Evolutionary conservation across 2,797 vertebrate genomes (phyloP).

Genomic region (Capromys pilorides): DNA sequence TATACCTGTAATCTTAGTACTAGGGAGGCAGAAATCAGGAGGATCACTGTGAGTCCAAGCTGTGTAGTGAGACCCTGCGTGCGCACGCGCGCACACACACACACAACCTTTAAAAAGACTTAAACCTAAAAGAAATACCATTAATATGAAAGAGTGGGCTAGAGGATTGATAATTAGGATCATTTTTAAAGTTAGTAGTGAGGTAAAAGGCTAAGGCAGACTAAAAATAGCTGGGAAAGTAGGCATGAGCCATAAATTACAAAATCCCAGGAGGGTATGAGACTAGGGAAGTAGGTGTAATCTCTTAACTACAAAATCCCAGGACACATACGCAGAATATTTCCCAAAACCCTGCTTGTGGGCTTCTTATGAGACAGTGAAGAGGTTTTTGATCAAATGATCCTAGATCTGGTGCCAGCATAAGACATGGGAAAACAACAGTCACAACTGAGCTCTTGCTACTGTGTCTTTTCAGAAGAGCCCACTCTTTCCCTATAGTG

Average conservation of each 20-base stretch:
- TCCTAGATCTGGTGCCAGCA: background rate
- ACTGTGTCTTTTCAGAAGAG: background rate
- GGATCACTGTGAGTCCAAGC: no score
- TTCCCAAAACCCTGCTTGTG: background rate
- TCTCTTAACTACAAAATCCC: background rate
- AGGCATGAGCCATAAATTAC: background rate
- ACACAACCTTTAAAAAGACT: background rate
- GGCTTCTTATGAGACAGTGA: background rate
- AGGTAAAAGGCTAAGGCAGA: background rate
- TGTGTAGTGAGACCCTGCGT: no score
- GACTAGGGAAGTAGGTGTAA: background rate
- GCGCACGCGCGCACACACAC: no score
- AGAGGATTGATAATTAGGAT: background rate
- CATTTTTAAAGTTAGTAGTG: background rate
- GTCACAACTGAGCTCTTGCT: background rate
- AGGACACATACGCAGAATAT: background rate
- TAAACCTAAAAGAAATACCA: slow-evolving; percentile 32
- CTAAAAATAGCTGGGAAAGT: background rate
- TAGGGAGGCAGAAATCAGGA: no score
- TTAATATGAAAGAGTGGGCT: background rate
- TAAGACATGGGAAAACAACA: background rate
- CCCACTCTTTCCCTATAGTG: background rate
- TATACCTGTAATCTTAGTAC: no score
- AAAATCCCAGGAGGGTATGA: background rate
- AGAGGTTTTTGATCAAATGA: background rate